Conservation (phyloP, 2,797 vertebrate genomes). For the Pseudochirops corinnae region DNA sequence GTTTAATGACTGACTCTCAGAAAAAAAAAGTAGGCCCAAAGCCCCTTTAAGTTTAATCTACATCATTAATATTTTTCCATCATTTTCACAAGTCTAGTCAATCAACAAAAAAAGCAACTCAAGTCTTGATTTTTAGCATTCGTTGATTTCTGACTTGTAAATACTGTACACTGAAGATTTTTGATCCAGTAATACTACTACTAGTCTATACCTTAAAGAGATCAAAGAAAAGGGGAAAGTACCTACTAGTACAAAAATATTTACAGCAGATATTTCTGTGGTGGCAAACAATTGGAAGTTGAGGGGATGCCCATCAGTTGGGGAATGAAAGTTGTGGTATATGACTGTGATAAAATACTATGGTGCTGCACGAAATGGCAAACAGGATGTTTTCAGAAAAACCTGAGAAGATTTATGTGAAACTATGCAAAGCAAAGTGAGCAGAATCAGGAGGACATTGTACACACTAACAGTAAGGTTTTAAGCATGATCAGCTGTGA, state of each 20-base stretch:
- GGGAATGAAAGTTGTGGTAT: neutral
- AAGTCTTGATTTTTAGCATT: neutral
- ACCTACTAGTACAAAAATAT: no score
- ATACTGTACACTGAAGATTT: neutral
- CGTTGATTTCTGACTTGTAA: neutral
- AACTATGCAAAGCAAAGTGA: neutral
- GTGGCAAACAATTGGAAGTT: neutral
- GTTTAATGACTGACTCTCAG: neutral
- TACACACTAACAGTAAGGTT: neutral
- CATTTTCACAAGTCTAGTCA: neutral
- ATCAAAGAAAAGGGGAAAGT: neutral
- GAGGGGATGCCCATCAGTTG: neutral
- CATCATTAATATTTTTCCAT: neutral
- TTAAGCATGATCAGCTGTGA: neutral
- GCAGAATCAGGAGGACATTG: neutral
- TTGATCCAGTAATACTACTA: neutral
- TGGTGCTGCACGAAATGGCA: neutral
- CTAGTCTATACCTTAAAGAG: neutral
- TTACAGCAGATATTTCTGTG: neutral
- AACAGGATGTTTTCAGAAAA: neutral
- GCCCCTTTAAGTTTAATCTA: neutral
- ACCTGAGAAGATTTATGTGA: neutral
- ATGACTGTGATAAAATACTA: neutral
- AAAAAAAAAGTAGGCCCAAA: neutral
- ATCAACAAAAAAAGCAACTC: neutral